Evolutionary conservation across 2,888 invertebrate species (phyloP).

Genomic region (Amphipoea lucens): DNA sequence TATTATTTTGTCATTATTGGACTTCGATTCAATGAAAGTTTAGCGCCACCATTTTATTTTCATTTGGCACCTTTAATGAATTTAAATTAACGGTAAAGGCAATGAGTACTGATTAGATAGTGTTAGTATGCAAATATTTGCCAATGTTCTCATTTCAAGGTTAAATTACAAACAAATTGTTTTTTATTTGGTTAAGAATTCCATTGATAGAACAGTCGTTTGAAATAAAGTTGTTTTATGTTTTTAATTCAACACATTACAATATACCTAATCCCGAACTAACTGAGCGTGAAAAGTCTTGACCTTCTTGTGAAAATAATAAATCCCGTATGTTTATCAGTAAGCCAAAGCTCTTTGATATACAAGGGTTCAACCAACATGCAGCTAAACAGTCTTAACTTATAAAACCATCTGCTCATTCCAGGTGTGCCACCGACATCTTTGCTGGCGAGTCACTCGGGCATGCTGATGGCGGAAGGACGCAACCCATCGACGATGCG

Average conservation of each 20-base stretch:
- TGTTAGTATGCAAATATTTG: constrained; percentile 33
- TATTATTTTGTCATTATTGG: background rate
- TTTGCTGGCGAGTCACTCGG: constrained; percentile 92
- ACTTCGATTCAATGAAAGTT: background rate
- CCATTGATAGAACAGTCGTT: constrained; percentile 10
- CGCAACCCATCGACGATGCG: constrained; percentile 92
- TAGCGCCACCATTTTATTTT: background rate
- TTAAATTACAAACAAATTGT: constrained; percentile 35
- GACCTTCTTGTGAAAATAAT: background rate
- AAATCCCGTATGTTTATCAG: background rate
- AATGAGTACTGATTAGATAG: constrained; percentile 21
- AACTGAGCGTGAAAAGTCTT: background rate
- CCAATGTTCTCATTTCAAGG: constrained; percentile 37
- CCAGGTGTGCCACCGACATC: constrained; percentile 91
- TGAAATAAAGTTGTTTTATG: background rate
- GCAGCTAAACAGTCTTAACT: background rate
- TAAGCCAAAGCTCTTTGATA: background rate
- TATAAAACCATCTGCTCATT: constrained; percentile 39
- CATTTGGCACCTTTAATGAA: constrained; percentile 4
- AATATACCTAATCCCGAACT: background rate
- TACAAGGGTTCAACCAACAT: background rate
- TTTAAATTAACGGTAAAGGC: constrained; percentile 14
- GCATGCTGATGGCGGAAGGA: constrained; percentile 91
- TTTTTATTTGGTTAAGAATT: constrained; percentile 10
- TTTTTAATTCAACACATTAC: background rate